Percentiles rank a stretch among this genome's conserved stretches.
These are phyloP conservation scores for Zosterops hypoxanthus DNA, from an alignment of 2,113 vertebrate species.

Conservation along the genomic window DNA sequence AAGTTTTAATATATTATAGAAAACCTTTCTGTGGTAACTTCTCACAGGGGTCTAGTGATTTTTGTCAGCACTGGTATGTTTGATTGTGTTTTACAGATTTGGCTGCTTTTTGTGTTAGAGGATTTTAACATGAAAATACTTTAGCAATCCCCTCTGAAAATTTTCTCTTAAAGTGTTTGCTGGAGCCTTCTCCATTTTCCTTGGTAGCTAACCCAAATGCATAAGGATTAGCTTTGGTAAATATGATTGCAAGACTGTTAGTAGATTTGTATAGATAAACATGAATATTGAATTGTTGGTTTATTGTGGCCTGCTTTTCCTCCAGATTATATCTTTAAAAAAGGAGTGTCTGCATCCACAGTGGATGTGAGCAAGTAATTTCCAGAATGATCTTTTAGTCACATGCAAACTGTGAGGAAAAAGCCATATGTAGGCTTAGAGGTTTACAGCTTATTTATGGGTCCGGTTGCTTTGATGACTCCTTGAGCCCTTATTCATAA, in stretches of 20 bases:
- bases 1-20: background rate
- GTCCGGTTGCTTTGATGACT: background rate
- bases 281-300: background rate
- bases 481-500: background rate
- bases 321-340: background rate
- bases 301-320: background rate
- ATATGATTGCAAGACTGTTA: background rate
- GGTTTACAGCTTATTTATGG: background rate
- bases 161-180: background rate
- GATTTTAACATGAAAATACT: background rate
- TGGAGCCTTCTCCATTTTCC: background rate
- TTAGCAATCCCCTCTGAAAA: background rate
- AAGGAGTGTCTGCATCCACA: background rate
- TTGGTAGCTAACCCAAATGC: background rate
- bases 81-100: background rate
- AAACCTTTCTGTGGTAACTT: background rate
- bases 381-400: background rate
- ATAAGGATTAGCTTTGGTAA: background rate
- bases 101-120: background rate
- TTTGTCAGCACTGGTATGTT: background rate
- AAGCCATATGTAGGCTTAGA: background rate
- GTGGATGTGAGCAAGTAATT: background rate
- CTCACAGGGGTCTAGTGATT: background rate
- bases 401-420: background rate
- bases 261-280: background rate